Base-by-base conservation (phyloP, 2,113 vertebrate species). In the Hoplias malabaricus region DNA sequence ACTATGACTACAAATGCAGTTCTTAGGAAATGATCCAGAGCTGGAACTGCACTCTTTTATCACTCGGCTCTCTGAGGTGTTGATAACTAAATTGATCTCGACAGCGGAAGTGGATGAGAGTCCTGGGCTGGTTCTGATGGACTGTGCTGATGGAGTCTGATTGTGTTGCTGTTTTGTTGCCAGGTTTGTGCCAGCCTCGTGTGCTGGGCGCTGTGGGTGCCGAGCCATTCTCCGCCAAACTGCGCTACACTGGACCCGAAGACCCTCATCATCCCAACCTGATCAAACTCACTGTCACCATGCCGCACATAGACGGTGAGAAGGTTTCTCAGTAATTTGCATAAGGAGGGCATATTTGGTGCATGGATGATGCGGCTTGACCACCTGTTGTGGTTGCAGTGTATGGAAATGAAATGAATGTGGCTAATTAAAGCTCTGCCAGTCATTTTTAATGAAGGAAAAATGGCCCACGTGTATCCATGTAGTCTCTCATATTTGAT, bases 301-400 rank as follows among this genome's bases (percentile, higher is more conserved):
- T 95, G 92, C 93, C 94, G 3, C 94, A 95, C 78, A 92, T 91
- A 56, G 94, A 95, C 7, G 94, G 94, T 94, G 50, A 80, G 78
- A 5, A 54, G 2, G 25, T 9, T 23, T 21, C n/a, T n/a, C n/a
- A n/a, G n/a, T n/a, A n/a, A n/a, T n/a, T n/a, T n/a, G n/a, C n/a
- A n/a, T n/a, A n/a, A n/a, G n/a, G n/a, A n/a, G n/a, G n/a, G n/a
- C n/a, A n/a, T n/a, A n/a, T n/a, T n/a, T n/a, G n/a, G n/a, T n/a
- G n/a, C n/a, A n/a, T n/a, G n/a, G n/a, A n/a, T n/a, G n/a, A n/a
- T n/a, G n/a, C n/a, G n/a, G n/a, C n/a, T n/a, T n/a, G n/a, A n/a
- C n/a, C n/a, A n/a, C n/a, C n/a, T n/a, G n/a, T n/a, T n/a, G n/a
- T n/a, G n/a, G n/a, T n/a, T n/a, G n/a, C n/a, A n/a, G n/a, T n/a